A percentile compares a stretch with the other conserved stretches of the same genome.
Conservation (phyloP, 2,797 vertebrate species). For the Macropodus opercularis region DNA sequence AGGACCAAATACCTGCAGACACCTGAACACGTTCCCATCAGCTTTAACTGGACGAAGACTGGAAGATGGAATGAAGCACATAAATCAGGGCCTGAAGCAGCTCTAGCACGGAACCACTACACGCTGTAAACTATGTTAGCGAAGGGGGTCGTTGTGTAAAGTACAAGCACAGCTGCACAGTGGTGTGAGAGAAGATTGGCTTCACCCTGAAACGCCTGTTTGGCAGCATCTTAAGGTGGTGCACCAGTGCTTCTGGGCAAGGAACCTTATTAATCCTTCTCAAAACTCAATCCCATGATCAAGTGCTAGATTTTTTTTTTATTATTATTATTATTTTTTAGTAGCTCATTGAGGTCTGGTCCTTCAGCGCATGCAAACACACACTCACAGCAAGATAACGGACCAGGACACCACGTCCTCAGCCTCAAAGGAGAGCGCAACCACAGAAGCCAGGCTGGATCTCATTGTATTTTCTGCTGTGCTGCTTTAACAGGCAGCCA, state of each 20-base stretch:
- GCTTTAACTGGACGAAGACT: too few species aligned
- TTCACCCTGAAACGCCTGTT: neutral
- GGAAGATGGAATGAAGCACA: too few species aligned
- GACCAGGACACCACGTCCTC: neutral
- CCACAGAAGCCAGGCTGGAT: constrained; percentile 18
- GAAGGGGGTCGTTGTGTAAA: too few species aligned
- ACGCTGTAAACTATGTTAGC: too few species aligned
- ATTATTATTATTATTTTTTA: neutral
- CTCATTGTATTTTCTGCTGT: constrained; percentile 51
- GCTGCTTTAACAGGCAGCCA: constrained; percentile 58
- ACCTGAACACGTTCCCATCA: too few species aligned
- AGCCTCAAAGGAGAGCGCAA: constrained; percentile 10
- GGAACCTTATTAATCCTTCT: neutral
- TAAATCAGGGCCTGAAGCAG: too few species aligned
- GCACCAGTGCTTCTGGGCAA: neutral
- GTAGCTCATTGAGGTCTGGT: neutral
- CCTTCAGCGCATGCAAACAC: neutral
- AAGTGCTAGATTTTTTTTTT: neutral
- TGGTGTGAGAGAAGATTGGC: too few species aligned
- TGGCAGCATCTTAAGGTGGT: neutral
- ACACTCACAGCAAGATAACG: constrained; percentile 1
- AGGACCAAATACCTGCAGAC: too few species aligned
- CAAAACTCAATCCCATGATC: neutral
- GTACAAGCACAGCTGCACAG: too few species aligned
- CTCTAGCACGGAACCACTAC: too few species aligned